These are phyloP conservation scores for Gryon sp. DNA, from an alignment of 1,140 invertebrate genomes.

Conservation along the genomic window DNA sequence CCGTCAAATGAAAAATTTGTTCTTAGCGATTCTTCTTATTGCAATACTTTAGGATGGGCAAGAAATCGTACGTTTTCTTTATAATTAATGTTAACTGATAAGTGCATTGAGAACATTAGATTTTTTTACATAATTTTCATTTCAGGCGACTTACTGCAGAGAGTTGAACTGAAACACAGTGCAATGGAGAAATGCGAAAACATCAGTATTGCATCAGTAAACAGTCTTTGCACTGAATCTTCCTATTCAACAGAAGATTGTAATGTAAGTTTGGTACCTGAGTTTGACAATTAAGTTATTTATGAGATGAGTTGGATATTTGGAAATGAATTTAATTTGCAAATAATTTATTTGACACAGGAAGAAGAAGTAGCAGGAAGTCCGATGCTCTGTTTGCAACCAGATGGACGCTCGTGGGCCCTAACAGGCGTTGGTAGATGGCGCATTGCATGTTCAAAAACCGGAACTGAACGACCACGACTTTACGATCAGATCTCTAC, in stretches of 20 bases:
- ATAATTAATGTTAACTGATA: no score
- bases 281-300: no score
- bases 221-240: slow-evolving; percentile 90
- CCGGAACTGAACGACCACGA: slow-evolving; percentile 86
- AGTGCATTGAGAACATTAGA: slow-evolving; percentile 5
- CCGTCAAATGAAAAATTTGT: slow-evolving; percentile 76
- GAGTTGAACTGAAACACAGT: slow-evolving; percentile 86
- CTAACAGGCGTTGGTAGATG: slow-evolving; percentile 88
- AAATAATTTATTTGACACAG: slow-evolving; percentile 73
- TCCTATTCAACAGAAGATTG: slow-evolving; percentile 88
- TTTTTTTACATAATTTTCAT: slow-evolving; percentile 14
- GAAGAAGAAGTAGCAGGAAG: slow-evolving; percentile 93
- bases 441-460: slow-evolving; percentile 88
- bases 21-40: slow-evolving; percentile 79
- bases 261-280: slow-evolving; percentile 88
- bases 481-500: slow-evolving; percentile 90
- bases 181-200: slow-evolving; percentile 90
- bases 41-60: slow-evolving; percentile 91
- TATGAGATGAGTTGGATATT: no score
- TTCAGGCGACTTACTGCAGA: slow-evolving; percentile 85
- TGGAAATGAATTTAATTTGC: neutral
- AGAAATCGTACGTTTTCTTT: slow-evolving; percentile 82
- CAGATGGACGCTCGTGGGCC: slow-evolving; percentile 84
- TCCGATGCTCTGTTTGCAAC: slow-evolving; percentile 87
- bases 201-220: slow-evolving; percentile 89